A percentile compares a stretch with the other conserved stretches of the same genome.
phyloP scores from a whole-genome alignment of 2,797 vertebrate species.

The Sylvilagus floridanus region DNA sequence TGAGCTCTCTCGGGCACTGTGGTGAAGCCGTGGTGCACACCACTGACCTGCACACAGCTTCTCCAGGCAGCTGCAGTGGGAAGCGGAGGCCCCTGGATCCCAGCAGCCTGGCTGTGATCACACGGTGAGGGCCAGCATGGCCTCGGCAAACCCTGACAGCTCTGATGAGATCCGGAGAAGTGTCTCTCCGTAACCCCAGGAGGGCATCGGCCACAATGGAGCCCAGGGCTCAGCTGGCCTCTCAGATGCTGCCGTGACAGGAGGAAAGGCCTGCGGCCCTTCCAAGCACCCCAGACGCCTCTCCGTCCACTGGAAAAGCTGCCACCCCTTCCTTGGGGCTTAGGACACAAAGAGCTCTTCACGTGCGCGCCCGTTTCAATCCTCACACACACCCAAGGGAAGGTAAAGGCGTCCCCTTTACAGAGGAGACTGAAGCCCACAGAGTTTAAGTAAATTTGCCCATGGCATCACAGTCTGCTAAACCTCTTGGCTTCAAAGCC shows the following conservation, averaged over 20 bases:
- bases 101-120: slow-evolving; percentile 26
- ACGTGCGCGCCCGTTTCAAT: not conserved
- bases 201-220: not conserved
- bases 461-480: not conserved
- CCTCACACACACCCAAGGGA: not conserved
- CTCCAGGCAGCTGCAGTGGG: not conserved
- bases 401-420: not conserved
- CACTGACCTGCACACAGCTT: not conserved
- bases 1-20: not conserved
- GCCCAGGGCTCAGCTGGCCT: not conserved
- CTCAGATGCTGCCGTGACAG: not conserved
- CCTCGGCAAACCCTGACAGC: not conserved
- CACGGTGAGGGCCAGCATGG: slow-evolving; percentile 46
- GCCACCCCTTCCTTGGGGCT: not conserved
- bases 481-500: not conserved
- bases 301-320: not conserved
- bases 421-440: not conserved
- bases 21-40: not conserved
- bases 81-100: slow-evolving; percentile 16
- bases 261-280: not conserved
- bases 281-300: not conserved
- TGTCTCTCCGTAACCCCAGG: not conserved
- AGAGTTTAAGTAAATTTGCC: not conserved
- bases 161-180: slow-evolving; percentile 52
- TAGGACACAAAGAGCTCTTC: not conserved